phyloP scores from a whole-genome alignment of 2,888 invertebrate genomes.

The Theodoxus fluviatilis region DNA sequence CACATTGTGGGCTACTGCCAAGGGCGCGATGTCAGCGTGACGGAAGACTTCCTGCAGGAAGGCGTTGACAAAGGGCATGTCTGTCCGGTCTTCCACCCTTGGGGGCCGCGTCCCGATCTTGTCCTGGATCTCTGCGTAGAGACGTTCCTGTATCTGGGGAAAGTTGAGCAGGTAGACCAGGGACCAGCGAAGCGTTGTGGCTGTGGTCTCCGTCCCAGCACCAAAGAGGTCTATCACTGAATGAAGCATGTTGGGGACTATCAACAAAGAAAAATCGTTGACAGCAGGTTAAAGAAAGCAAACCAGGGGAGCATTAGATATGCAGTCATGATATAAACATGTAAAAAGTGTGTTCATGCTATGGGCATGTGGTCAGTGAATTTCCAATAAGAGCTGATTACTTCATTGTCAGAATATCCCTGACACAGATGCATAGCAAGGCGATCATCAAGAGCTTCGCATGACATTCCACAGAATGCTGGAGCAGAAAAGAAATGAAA shows the following conservation, averaged over 20 bases:
- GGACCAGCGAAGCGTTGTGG: constrained; percentile 85
- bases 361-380: too few relatives aligned
- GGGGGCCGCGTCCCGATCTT: constrained; percentile 56
- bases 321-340: too few relatives aligned
- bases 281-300: too few relatives aligned
- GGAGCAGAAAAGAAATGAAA: too few relatives aligned
- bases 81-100: constrained; percentile 32
- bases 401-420: too few relatives aligned
- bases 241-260: constrained; percentile 3
- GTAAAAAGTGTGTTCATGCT: too few relatives aligned
- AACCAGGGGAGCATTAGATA: too few relatives aligned
- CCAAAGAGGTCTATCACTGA: constrained; percentile 38
- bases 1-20: constrained; percentile 38
- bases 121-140: constrained; percentile 36
- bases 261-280: too few relatives aligned
- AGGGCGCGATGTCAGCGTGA: constrained; percentile 39
- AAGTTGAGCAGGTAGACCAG: constrained; percentile 81
- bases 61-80: constrained; percentile 44
- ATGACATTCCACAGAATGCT: too few relatives aligned
- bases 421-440: too few relatives aligned
- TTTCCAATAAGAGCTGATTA: too few relatives aligned
- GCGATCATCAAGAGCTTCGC: too few relatives aligned
- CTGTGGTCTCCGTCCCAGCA: constrained; percentile 74
- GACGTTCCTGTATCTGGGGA: constrained; percentile 68
- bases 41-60: constrained; percentile 44